Evolutionary conservation across 2,113 vertebrate genomes (phyloP), one percentile per base, ranked within the genome.

Genomic region (Hippocampus abdominalis): DNA sequence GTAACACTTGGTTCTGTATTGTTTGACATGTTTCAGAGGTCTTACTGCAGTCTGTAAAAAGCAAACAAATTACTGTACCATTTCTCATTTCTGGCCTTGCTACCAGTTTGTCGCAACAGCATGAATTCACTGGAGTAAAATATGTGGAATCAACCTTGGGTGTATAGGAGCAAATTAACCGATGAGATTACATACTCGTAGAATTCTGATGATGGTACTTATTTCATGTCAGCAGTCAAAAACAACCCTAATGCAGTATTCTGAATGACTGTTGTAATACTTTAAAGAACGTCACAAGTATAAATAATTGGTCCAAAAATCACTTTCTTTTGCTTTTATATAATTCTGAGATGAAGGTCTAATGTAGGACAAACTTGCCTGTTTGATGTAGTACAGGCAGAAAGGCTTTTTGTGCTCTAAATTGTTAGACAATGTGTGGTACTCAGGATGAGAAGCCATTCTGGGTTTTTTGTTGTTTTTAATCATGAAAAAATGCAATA

Each of bases 1-100:
- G n/a, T 65, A 68, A 81, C 25, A 48, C 60, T 27, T 84, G 82
- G 79, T 84, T 20, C 72, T 68, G 64, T 5, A n/a, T 67, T 9
- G 51, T 25, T 21, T 23, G 23, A 61, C 39, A 46, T 39, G 0
- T 64, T 80, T 68, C 39, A 21, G 69, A 68, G 13, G 49, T 72
- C 13, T 77, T 65, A 70, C 66, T 70, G 51, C 57, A 79, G 66
- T 64, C 66, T 7, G 16, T 64, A 48, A 32, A 40, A 64, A 46
- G 63, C 16, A 36, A 18, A 23, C n/a, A 8, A 60, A 21, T 36
- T 9, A 62, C 32, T 9, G 6, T 11, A 40, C 2, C 32, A 40
- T 40, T 39, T 62, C 32, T 40, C 2, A 29, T 40, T 61, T 63
- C 36, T 4, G 20, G 11, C 40, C 36, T 40, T 63, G 4, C 40